Base-by-base conservation (phyloP, 92 coral and sea anemone genomes). In the Diadumene lineata region DNA sequence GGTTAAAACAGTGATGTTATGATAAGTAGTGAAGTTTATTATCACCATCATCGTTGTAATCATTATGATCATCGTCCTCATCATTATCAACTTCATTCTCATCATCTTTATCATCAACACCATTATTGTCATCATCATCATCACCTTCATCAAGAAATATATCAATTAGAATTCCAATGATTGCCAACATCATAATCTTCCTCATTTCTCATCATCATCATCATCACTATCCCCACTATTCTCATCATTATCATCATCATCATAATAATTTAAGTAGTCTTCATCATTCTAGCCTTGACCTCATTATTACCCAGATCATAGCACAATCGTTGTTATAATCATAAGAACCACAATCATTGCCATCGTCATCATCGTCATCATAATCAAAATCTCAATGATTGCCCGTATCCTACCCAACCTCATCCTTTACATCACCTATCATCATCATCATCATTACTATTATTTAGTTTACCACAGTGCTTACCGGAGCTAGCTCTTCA, bases 401-500 rank as follows among this genome's bases (percentile, higher is more conserved):
- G 19, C n/a, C 60, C n/a, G n/a, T n/a, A 53, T 15, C 60, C 10
- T 15, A 3, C 10, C n/a, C 60, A 53, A 9, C 60, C 10, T 53
- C 60, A 53, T 16, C 60, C 10, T 15, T 23, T 9, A 3, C 60
- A 53, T 15, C 60, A 53, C 19, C 60, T 15, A 53, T 23, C 60
- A 53, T 53, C 60, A 38, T 38, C 13, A 38, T 13, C 48, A 38
- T 38, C 48, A 38, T 38, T 38, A 38, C 48, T 13, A 38, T 38
- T 13, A 38, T 38, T 38, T n/a, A n/a, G n/a, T n/a, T n/a, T n/a
- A n/a, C n/a, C n/a, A n/a, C n/a, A n/a, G n/a, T n/a, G n/a, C 98
- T 82, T 80, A 94, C 98, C 1, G 98, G 98, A 60, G 86, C 90
- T 19, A 94, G 97, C 31, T 94, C 98, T 68, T 94, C 98, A 81